phyloP scores from a whole-genome alignment of 2,797 vertebrate genomes.

The Holocentrus rufus region DNA sequence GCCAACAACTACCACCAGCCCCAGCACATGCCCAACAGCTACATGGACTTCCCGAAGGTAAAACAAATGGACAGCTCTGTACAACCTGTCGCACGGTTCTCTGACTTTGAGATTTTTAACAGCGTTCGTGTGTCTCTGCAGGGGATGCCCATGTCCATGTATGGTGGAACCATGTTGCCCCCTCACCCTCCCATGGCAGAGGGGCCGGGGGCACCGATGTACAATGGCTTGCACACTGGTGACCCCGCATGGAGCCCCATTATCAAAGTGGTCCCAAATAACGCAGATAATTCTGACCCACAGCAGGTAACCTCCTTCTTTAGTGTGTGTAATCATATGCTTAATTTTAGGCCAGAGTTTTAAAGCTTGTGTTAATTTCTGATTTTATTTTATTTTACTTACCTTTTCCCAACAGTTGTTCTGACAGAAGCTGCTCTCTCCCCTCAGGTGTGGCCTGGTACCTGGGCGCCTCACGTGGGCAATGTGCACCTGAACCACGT shows the following conservation, averaged over 20 bases:
- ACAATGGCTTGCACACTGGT: conserved; percentile 94
- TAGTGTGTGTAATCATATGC: not conserved
- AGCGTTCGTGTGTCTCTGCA: conserved; percentile 55
- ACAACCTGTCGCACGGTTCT: not conserved
- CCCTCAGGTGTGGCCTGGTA: conserved; percentile 96
- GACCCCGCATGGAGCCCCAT: conserved; percentile 98
- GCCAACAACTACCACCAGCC: conserved; percentile 98
- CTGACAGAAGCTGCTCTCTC: conserved; percentile 13
- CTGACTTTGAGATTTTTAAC: not conserved
- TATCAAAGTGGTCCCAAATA: conserved; percentile 98
- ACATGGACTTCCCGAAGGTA: conserved; percentile 99
- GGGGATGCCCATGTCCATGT: conserved; percentile 98
- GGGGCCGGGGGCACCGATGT: conserved; percentile 92
- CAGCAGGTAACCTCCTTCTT: conserved; percentile 87
- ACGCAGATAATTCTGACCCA: conserved; percentile 94
- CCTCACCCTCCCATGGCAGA: conserved; percentile 95
- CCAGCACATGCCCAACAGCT: conserved; percentile 91
- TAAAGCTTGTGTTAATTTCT: too few relatives aligned
- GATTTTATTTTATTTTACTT: too few relatives aligned
- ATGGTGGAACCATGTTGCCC: conserved; percentile 94
- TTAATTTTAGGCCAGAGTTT: too few relatives aligned
- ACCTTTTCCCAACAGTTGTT: not conserved
- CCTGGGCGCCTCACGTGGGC: conserved; percentile 99
- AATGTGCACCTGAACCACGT: conserved; percentile 99
- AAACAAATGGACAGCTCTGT: not conserved